phyloP scores from a whole-genome alignment of 1,140 invertebrate species.

The Psix sp. region DNA sequence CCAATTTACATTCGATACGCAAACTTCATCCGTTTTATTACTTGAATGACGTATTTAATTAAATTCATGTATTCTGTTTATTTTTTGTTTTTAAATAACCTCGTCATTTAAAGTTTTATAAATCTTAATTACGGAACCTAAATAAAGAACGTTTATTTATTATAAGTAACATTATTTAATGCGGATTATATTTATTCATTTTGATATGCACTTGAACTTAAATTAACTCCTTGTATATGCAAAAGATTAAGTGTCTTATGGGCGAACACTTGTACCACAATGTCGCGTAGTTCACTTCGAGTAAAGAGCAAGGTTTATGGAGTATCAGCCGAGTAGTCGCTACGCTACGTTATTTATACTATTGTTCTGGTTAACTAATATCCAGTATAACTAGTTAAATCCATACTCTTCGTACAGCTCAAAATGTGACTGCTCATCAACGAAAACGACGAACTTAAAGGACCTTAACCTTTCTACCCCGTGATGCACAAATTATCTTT shows the following conservation, averaged over 20 bases:
- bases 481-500: no score
- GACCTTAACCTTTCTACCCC: slow-evolving; percentile 16
- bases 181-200: slow-evolving; percentile 49
- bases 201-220: slow-evolving; percentile 29
- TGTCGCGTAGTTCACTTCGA: slow-evolving; percentile 14
- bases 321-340: slow-evolving; percentile 20
- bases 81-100: no score
- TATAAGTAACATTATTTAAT: no score
- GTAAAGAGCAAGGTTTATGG: slow-evolving; percentile 12
- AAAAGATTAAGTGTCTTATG: slow-evolving; percentile 38
- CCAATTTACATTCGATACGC: no score
- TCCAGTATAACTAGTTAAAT: slow-evolving; percentile 75
- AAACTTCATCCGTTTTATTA: no score
- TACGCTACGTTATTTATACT: slow-evolving; percentile 69
- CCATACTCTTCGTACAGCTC: no score
- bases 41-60: no score
- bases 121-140: no score
- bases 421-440: no score
- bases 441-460: slow-evolving; percentile 33
- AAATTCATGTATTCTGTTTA: no score
- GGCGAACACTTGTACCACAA: slow-evolving; percentile 23
- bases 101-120: no score
- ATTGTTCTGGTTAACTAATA: slow-evolving; percentile 77
- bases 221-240: slow-evolving; percentile 21
- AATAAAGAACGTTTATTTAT: no score